Evolutionary conservation across 2,797 vertebrate genomes (phyloP), one percentile per base, ranked within the genome.

Genomic region (Manis javanica): DNA sequence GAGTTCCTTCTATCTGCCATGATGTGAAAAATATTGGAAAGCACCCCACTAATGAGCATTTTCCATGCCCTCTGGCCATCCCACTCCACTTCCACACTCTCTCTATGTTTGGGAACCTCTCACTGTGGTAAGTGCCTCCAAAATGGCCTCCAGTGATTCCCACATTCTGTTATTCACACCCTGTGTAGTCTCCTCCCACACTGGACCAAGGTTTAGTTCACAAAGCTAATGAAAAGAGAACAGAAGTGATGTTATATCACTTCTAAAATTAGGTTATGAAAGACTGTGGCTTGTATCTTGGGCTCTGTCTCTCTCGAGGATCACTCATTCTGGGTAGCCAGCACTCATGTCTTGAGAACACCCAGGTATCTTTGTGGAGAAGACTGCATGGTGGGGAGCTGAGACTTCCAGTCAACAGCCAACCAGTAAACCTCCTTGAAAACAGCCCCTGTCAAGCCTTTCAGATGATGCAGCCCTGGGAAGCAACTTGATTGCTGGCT

Each of bases 321-420:
- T 87, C 26, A 90, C 11, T 94, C 49, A 57, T 29, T 93, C n/a
- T 90, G n/a, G 39, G 21, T 51, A 69, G 46, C 18, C 11, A 75
- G 34, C 39, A 89, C n/a, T 55, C 61, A n/a, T 63, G 61, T 95
- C 66, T 95, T 91, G 23, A 69, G 66, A 81, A 42, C 57, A 82
- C 5, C 51, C 74, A 74, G 21, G 14, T 57, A 42, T 69, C 26
- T 77, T 42, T 66, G 34, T 29, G 39, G 68, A 87, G 79, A 87
- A 26, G 18, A 12, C 16, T 53, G 8, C 34, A 6, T 93, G 53
- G 64, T 31, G 12, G 87, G 24, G 24, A 81, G 66, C 53, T 42
- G 4, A 87, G 63, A 55, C 31, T 83, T 66, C 46, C 7, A 75
- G 42, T 11, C 69, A 78, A 46, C 29, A 87, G 31, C 59, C 37